Conservation (phyloP, 2,797 vertebrate species). For the Sylvilagus floridanus region DNA sequence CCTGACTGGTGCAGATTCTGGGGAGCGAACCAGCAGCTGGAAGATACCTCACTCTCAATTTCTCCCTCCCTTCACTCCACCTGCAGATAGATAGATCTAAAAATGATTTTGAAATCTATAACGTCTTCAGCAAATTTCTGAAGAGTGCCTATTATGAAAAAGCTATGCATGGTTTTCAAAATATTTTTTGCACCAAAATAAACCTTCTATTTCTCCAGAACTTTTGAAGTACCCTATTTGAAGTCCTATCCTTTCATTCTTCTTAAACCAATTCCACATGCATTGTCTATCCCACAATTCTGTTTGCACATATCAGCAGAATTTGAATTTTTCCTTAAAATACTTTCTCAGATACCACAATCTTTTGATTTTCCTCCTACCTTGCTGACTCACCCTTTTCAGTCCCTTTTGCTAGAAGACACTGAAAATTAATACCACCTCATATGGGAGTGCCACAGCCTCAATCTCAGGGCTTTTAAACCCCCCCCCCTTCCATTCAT, state of each 20-base stretch:
- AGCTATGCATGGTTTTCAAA: too few relatives aligned
- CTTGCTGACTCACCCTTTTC: neutral
- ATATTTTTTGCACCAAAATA: too few relatives aligned
- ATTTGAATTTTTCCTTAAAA: constrained; percentile 35
- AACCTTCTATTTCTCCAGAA: too few relatives aligned
- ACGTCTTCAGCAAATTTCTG: too few relatives aligned
- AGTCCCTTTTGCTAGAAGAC: neutral
- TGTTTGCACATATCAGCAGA: neutral
- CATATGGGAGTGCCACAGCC: neutral
- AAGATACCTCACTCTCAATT: too few relatives aligned
- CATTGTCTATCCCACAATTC: neutral
- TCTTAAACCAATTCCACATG: neutral
- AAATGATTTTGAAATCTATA: too few relatives aligned
- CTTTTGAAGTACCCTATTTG: neutral
- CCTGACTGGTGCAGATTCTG: too few relatives aligned
- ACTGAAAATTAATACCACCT: neutral
- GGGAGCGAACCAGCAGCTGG: too few relatives aligned
- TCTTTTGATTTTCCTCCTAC: neutral
- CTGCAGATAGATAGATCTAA: too few relatives aligned
- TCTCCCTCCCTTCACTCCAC: too few relatives aligned
- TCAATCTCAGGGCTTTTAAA: neutral
- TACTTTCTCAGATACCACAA: neutral
- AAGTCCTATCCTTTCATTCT: neutral
- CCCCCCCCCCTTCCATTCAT: neutral
- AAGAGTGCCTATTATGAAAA: too few relatives aligned